Evolutionary conservation across 2,888 invertebrate species (phyloP), one percentile per base, ranked within the genome.

Genomic region (Oxycera nigricornis): DNA sequence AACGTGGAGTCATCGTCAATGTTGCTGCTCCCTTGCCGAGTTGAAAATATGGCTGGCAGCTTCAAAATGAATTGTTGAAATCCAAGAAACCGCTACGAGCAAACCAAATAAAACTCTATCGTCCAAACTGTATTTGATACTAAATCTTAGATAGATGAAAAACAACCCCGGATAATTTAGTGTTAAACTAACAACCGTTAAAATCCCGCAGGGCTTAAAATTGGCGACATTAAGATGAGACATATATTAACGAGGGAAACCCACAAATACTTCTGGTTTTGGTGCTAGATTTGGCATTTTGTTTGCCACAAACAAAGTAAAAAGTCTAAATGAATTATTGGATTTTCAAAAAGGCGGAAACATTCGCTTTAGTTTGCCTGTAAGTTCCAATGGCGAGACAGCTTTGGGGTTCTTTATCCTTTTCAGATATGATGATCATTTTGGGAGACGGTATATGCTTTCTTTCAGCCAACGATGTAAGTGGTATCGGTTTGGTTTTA

Each of bases 301-400:
- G 52, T 50, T 39, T 41, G 52, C 55, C 31, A 52, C 22, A 31
- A n/a, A 30, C 31, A 31, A 50, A 35, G 55, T 14, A 52, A 50
- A 26, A 28, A 55, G 22, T 9, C 17, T 24, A 52, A 70, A 55
- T 70, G 70, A 70, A 55, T 70, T 70, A 70, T 70, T 52, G 9
- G 70, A 70, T 70, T 70, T 70, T 52, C 55, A n/a, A 70, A 70
- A 70, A 70, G 70, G 55, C 70, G 55, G 70, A 70, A 70, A 70
- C 70, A 70, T n/a, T n/a, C n/a, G n/a, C n/a, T n/a, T n/a, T n/a
- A n/a, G n/a, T n/a, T n/a, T n/a, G n/a, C n/a, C n/a, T n/a, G n/a
- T n/a, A n/a, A n/a, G n/a, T n/a, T n/a, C n/a, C n/a, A n/a, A n/a
- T n/a, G n/a, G n/a, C n/a, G n/a, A n/a, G n/a, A n/a, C n/a, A n/a